phyloP scores from a whole-genome alignment of 2,888 invertebrate genomes.

The Sipha maydis region DNA sequence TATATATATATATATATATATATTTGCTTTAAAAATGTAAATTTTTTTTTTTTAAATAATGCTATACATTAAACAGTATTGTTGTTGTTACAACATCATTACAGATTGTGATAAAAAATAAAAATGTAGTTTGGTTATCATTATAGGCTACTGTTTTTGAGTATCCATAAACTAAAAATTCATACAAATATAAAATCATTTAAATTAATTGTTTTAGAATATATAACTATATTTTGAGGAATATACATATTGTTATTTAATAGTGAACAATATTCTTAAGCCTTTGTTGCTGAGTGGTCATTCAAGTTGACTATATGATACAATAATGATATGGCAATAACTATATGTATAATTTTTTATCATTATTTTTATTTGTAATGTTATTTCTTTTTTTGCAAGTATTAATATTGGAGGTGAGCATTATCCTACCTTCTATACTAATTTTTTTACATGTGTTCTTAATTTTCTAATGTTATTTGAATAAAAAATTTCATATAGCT shows the following conservation, averaged over 20 bases:
- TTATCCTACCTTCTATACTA: conserved; percentile 5
- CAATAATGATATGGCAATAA: conserved; percentile 37
- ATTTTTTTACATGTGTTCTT: conserved; percentile 44
- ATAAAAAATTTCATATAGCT: conserved; percentile 39
- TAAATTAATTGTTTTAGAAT: not conserved
- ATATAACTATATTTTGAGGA: not conserved
- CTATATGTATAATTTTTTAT: conserved; percentile 11
- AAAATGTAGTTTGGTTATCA: not conserved
- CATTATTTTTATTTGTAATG: conserved; percentile 8
- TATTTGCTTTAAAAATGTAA: not conserved
- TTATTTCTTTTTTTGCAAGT: conserved; percentile 14
- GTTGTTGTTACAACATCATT: not conserved
- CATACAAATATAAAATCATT: not conserved
- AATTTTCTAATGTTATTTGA: conserved; percentile 10
- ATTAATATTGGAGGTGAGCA: not conserved
- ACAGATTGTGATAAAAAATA: not conserved
- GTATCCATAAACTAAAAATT: not conserved
- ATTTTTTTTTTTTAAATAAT: not conserved
- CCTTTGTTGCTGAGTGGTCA: not conserved
- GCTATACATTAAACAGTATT: not conserved
- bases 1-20: not conserved
- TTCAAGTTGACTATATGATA: not conserved
- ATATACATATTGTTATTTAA: conserved; percentile 7
- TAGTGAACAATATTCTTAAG: conserved; percentile 17
- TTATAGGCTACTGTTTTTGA: not conserved